Evolutionary conservation across 2,888 invertebrate species (phyloP), one percentile per base, ranked within the genome.

Genomic region (Macrostomum cliftonense): DNA sequence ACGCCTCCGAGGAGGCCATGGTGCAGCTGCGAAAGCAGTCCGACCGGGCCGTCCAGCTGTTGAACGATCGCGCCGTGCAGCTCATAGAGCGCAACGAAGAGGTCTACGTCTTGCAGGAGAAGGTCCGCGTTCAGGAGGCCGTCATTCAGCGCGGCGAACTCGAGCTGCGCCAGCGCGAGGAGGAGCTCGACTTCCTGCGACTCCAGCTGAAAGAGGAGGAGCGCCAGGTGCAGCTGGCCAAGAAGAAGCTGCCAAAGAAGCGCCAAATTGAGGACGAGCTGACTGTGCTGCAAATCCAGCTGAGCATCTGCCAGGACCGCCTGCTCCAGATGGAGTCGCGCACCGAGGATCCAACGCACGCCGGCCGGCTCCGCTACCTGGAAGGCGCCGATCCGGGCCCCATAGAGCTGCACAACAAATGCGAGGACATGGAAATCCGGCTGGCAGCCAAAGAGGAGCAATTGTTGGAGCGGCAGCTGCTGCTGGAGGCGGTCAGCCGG

Each of bases 51-150:
- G 63, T 68, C 11, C 62, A 68, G 50, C 62, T 67, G 45, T 57
- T 69, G 49, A 69, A 70, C 54, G 65, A 66, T 54, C 58, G 69
- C 49, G 68, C 68, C 44, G 61, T 70, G 20, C 63, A 68, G 50
- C 56, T 70, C 14, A 66, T 70, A 51, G 65, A 70, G 53, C 57
- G 67, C 52, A 65, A 68, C 56, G 68, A 68, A 52, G 69, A 70
- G 60, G 67, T 69, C 7, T 67, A 66, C 55, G 63, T 67, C 28
- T 68, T 70, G 55, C 67, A 47, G 54, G 69, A 70, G 55, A 68
- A 66, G 56, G 62, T 65, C 20, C 69, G 69, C 52, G 64, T 67
- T 43, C 68, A 70, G 61, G 70, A 67, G 43, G 62, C 65, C 46
- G 64, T 67, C 64, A 61, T 68, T 36, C 55, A 64, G 42, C 65